Percentiles rank a stretch among this genome's conserved stretches.
phyloP scores from a whole-genome alignment of 2,113 vertebrate species.

The Pseudorhombus dupliciocellatus region DNA sequence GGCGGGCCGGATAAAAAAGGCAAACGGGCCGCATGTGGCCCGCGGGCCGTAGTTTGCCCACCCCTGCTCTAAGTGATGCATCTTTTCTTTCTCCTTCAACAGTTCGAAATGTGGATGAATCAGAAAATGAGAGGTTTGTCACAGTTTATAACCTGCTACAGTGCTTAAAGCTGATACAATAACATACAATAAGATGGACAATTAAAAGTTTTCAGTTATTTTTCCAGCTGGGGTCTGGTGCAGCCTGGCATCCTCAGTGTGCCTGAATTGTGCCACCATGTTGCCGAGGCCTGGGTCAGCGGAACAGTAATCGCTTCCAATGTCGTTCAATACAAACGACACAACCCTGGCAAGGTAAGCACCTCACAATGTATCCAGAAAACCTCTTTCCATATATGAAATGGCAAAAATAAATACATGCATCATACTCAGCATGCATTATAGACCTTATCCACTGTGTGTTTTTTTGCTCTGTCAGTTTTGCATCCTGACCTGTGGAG shows the following conservation, averaged over 20 bases:
- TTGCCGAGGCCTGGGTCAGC: slow-evolving; percentile 92
- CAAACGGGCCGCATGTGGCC: too few relatives aligned
- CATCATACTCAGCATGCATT: background rate
- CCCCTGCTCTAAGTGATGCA: slow-evolving; percentile 14
- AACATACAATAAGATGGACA: background rate
- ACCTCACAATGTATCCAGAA: background rate
- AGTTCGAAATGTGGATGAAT: slow-evolving; percentile 81
- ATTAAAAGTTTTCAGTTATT: slow-evolving; percentile 5
- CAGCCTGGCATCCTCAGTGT: slow-evolving; percentile 92
- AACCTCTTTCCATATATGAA: background rate
- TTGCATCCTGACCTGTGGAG: slow-evolving; percentile 89
- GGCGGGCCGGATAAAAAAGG: too few relatives aligned
- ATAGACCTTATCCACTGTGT: slow-evolving; percentile 7
- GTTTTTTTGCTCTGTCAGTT: slow-evolving; percentile 82
- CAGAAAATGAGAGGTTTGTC: slow-evolving; percentile 92
- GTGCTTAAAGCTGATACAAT: background rate
- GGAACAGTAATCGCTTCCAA: slow-evolving; percentile 80
- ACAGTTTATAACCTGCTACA: background rate
- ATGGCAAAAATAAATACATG: background rate
- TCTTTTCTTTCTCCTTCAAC: slow-evolving; percentile 43
- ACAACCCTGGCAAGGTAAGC: slow-evolving; percentile 92
- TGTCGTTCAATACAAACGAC: slow-evolving; percentile 87
- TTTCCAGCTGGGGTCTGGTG: slow-evolving; percentile 90
- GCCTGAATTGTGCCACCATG: slow-evolving; percentile 91
- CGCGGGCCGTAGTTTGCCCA: too few relatives aligned